Percentiles rank a stretch among this genome's conserved stretches.
phyloP scores from a whole-genome alignment of 2,888 invertebrate species.

The Leucania comma region DNA sequence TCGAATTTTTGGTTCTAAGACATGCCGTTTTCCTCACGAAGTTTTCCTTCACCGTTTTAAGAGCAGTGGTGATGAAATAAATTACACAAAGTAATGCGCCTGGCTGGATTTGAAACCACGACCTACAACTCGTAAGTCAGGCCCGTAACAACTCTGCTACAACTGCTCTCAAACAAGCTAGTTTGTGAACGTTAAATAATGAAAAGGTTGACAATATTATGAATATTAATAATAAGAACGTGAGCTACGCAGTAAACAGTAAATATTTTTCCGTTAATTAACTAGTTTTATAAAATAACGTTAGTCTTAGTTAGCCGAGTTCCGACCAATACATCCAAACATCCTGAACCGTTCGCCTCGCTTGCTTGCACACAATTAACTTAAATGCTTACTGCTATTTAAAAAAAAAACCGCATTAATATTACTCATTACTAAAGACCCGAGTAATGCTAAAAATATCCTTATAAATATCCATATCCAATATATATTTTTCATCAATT shows the following conservation, averaged over 20 bases:
- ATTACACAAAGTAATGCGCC: too few relatives aligned
- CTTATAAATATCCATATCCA: not conserved
- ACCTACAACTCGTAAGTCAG: too few relatives aligned
- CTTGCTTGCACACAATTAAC: slow-evolving; percentile 51
- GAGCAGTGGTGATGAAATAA: too few relatives aligned
- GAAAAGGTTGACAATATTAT: slow-evolving; percentile 17
- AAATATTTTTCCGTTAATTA: slow-evolving; percentile 39
- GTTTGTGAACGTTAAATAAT: not conserved
- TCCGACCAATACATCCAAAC: slow-evolving; percentile 32
- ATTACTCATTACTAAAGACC: not conserved
- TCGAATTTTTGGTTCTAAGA: too few relatives aligned
- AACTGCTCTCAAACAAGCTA: too few relatives aligned
- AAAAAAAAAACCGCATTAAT: slow-evolving; percentile 15
- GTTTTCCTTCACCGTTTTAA: too few relatives aligned
- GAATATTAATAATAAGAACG: slow-evolving; percentile 7
- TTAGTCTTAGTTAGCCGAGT: slow-evolving; percentile 38
- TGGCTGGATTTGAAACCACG: too few relatives aligned
- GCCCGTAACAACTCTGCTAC: too few relatives aligned
- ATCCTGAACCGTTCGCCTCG: slow-evolving; percentile 49
- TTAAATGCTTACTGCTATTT: slow-evolving; percentile 29
- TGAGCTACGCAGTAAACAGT: not conserved
- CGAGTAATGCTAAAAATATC: too few relatives aligned
- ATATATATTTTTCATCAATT: not conserved
- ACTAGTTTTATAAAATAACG: slow-evolving; percentile 31
- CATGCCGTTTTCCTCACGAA: too few relatives aligned